phyloP scores from a whole-genome alignment of 2,797 vertebrate species.

The Trachops cirrhosus region DNA sequence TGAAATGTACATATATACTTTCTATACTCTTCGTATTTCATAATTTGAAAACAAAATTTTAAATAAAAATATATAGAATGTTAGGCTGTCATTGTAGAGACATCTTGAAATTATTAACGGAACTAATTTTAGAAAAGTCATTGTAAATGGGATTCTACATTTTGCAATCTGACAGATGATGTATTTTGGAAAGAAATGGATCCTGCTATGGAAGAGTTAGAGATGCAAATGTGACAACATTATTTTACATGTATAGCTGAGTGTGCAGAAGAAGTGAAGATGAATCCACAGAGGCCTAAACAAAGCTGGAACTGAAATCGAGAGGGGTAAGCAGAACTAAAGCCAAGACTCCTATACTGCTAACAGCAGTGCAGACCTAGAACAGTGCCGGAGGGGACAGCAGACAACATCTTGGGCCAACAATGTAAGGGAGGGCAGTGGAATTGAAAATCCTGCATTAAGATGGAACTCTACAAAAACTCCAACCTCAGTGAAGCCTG shows the following conservation, averaged over 20 bases:
- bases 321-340: background rate
- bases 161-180: conserved; percentile 32
- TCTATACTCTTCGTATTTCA: background rate
- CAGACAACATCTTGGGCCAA: background rate
- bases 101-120: background rate
- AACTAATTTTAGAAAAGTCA: conserved; percentile 28
- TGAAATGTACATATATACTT: background rate
- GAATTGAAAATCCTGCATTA: background rate
- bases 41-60: background rate
- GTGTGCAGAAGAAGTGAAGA: conserved; percentile 5
- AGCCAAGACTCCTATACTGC: background rate
- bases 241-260: background rate
- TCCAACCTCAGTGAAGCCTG: background rate
- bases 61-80: background rate
- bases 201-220: conserved; percentile 18
- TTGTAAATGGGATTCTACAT: background rate
- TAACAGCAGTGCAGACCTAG: background rate
- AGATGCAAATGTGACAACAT: conserved; percentile 21
- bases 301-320: background rate
- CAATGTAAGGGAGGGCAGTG: rapidly evolving
- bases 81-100: background rate
- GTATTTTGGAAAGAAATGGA: background rate
- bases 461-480: background rate
- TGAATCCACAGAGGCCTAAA: background rate
- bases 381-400: too few species aligned